Evolutionary conservation across 2,888 invertebrate genomes (phyloP).

Genomic region (Pecten maximus): DNA sequence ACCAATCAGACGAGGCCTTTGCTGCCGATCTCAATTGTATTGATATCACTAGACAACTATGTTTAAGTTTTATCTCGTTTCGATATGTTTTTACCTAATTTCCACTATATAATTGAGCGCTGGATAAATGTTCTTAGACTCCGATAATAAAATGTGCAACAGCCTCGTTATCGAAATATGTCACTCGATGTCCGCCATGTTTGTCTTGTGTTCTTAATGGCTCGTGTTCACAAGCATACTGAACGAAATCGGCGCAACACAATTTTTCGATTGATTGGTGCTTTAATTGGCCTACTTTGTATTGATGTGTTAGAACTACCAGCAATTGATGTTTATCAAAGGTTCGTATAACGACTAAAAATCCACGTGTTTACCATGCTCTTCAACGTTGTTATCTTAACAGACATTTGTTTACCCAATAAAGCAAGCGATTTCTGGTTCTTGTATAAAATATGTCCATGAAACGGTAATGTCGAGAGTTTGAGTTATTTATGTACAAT

Average conservation of each 20-base stretch:
- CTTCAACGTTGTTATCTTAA: neutral
- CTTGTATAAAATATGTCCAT: neutral
- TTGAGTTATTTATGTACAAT: neutral
- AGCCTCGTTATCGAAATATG: neutral
- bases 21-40: too few species aligned
- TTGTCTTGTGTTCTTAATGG: neutral
- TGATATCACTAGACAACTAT: neutral
- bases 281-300: neutral
- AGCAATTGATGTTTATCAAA: neutral
- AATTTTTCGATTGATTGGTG: neutral
- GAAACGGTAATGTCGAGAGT: neutral
- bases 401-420: neutral
- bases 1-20: too few species aligned
- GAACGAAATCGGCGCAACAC: neutral
- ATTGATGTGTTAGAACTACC: neutral
- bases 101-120: too few species aligned
- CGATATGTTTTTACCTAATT: too few species aligned
- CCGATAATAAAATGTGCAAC: neutral
- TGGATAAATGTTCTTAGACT: neutral
- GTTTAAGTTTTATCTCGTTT: too few species aligned
- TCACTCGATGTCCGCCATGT: neutral
- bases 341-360: neutral
- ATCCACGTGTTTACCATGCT: neutral
- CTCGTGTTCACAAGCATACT: neutral
- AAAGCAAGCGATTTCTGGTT: neutral